Percentiles rank a stretch among this genome's conserved stretches.
These are phyloP conservation scores for Calycopis cecrops DNA, from an alignment of 1,140 invertebrate species.

Conservation along the genomic window DNA sequence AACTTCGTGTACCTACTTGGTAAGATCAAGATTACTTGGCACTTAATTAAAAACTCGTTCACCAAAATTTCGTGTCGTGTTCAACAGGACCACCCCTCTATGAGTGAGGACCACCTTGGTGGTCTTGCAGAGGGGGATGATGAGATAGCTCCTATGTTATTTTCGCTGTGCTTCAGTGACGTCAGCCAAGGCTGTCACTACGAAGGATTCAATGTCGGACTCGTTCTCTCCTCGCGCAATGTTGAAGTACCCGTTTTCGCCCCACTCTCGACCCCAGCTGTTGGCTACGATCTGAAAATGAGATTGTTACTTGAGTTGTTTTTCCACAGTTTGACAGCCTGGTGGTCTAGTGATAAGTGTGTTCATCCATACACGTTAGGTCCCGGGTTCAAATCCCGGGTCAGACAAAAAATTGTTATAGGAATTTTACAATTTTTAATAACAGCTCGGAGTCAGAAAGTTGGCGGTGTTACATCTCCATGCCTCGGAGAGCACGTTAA, in stretches of 20 bases:
- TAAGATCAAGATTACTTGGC: no score
- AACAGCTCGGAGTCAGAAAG: no score
- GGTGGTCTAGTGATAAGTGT: no score
- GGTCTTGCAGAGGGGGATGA: slow-evolving; percentile 47
- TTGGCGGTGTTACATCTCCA: no score
- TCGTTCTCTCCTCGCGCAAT: slow-evolving; percentile 88
- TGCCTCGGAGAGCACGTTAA: no score
- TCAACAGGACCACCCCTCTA: slow-evolving; percentile 41
- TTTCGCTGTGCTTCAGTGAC: slow-evolving; percentile 65
- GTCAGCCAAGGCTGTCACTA: slow-evolving; percentile 84
- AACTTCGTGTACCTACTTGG: no score
- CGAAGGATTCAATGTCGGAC: slow-evolving; percentile 90
- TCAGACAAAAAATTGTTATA: no score
- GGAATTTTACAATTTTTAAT: no score
- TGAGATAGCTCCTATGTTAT: slow-evolving; percentile 47
- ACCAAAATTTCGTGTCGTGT: slow-evolving; percentile 45
- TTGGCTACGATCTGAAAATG: slow-evolving; percentile 87
- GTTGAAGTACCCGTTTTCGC: slow-evolving; percentile 90
- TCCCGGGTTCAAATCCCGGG: no score
- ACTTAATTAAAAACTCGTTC: slow-evolving; percentile 14
- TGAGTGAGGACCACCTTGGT: slow-evolving; percentile 38
- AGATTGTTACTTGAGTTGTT: slow-evolving; percentile 5
- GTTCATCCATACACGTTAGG: no score
- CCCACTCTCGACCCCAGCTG: slow-evolving; percentile 94
- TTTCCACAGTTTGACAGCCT: neutral